These are phyloP conservation scores for Stegodyphus dumicola DNA, from an alignment of 1,140 invertebrate species.

Conservation along the genomic window DNA sequence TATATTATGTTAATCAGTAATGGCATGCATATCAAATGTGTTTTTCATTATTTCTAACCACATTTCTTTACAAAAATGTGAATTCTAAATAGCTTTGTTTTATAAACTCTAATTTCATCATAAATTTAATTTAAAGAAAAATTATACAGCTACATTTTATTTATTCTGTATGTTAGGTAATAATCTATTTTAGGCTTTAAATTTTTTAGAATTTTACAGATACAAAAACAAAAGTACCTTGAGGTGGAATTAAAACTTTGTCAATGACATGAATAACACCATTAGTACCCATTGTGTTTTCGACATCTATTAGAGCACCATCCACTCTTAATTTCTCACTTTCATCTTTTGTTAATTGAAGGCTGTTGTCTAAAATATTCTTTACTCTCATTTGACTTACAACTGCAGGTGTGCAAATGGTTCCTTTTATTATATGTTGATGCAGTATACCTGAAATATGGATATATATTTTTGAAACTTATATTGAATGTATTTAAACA, in stretches of 20 bases:
- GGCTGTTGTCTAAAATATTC: constrained; percentile 71
- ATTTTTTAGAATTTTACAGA: no score
- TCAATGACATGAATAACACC: constrained; percentile 74
- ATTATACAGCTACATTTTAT: no score
- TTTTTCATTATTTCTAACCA: no score
- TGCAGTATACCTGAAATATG: constrained; percentile 69
- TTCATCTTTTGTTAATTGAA: constrained; percentile 72
- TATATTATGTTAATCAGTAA: no score
- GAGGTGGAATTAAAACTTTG: constrained; percentile 70
- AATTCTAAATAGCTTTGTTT: no score
- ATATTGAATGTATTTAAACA: no score
- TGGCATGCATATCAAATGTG: no score
- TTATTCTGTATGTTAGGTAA: no score
- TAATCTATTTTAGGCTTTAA: no score
- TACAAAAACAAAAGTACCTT: constrained; percentile 12
- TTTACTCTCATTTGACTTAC: constrained; percentile 71
- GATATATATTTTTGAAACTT: not conserved
- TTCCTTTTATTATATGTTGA: constrained; percentile 76
- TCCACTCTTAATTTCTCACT: constrained; percentile 71
- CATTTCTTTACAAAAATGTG: no score
- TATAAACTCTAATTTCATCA: no score
- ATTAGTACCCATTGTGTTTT: constrained; percentile 73
- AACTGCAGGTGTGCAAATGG: constrained; percentile 76
- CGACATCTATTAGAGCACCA: constrained; percentile 65
- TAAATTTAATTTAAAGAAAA: no score